phyloP scores from a whole-genome alignment of 2,888 invertebrate species.

The Megamerina dolium region DNA sequence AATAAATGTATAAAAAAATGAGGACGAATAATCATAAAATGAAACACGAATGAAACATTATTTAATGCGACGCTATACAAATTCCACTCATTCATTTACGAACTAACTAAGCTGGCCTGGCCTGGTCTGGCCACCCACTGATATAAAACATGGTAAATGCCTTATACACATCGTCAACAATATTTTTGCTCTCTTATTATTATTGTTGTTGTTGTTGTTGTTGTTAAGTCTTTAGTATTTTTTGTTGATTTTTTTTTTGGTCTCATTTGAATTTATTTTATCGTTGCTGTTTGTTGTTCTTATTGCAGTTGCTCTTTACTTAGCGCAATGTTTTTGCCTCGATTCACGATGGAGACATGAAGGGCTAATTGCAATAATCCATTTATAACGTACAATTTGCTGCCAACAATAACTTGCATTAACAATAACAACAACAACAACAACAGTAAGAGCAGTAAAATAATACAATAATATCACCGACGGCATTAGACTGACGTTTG shows the following conservation, averaged over 20 bases:
- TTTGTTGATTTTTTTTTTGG: conserved; percentile 1
- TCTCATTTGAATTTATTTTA: conserved; percentile 1
- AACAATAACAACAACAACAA: background rate
- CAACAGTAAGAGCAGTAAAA: conserved; percentile 7
- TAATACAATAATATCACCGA: conserved; percentile 12
- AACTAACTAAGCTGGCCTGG: too few species aligned
- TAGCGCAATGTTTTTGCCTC: background rate
- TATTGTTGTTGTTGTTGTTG: too few species aligned
- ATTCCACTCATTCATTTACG: too few species aligned
- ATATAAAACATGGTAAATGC: conserved; percentile 11
- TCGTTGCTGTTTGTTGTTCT: conserved; percentile 1
- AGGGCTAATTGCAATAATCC: conserved; percentile 49
- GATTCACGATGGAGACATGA: conserved; percentile 14
- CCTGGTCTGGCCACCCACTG: conserved; percentile 26
- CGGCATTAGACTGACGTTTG: too few species aligned
- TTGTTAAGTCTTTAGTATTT: conserved; percentile 2
- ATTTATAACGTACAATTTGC: conserved; percentile 43
- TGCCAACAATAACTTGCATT: conserved; percentile 12
- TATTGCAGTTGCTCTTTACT: conserved; percentile 1
- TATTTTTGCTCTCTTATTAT: too few species aligned
- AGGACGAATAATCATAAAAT: too few species aligned
- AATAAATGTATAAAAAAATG: too few species aligned
- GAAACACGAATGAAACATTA: too few species aligned
- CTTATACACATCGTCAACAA: too few species aligned
- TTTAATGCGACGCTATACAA: too few species aligned